These are phyloP conservation scores for Coendou prehensilis DNA, from an alignment of 2,797 vertebrate genomes.

Conservation along the genomic window DNA sequence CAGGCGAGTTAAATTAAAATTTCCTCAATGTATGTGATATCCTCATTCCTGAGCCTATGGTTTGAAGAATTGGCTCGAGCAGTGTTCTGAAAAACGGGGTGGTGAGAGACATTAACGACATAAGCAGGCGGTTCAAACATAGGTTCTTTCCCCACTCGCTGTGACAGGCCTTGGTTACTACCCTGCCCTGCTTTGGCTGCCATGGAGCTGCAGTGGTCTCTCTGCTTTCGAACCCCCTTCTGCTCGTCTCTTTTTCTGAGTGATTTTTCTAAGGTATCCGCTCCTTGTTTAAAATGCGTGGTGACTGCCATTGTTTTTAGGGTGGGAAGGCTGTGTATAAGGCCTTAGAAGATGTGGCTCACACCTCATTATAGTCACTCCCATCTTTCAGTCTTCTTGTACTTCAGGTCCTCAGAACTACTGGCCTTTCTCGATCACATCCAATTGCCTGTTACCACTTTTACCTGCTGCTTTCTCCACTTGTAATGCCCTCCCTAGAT, in stretches of 20 bases:
- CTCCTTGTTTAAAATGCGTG: background rate
- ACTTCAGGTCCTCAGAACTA: background rate
- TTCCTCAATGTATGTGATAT: conserved; percentile 74
- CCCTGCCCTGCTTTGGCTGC: background rate
- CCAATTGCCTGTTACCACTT: background rate
- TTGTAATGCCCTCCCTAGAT: background rate
- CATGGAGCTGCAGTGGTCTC: background rate
- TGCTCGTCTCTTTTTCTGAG: background rate
- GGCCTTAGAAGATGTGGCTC: background rate
- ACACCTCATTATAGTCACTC: background rate
- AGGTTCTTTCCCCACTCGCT: background rate
- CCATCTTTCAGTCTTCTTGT: background rate
- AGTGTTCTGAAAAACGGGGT: conserved; percentile 61
- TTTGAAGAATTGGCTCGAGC: conserved; percentile 72
- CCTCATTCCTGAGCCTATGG: conserved; percentile 61
- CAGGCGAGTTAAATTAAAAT: conserved; percentile 78
- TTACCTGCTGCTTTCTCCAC: background rate
- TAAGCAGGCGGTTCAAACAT: conserved; percentile 41
- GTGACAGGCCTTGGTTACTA: background rate
- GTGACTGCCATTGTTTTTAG: background rate
- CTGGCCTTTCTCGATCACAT: background rate
- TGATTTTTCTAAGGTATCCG: background rate
- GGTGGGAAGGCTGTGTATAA: background rate
- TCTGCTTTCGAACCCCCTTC: background rate
- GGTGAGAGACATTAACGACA: conserved; percentile 65